Base-by-base conservation (phyloP, 2,113 vertebrate species). In the Corythaeola cristata region DNA sequence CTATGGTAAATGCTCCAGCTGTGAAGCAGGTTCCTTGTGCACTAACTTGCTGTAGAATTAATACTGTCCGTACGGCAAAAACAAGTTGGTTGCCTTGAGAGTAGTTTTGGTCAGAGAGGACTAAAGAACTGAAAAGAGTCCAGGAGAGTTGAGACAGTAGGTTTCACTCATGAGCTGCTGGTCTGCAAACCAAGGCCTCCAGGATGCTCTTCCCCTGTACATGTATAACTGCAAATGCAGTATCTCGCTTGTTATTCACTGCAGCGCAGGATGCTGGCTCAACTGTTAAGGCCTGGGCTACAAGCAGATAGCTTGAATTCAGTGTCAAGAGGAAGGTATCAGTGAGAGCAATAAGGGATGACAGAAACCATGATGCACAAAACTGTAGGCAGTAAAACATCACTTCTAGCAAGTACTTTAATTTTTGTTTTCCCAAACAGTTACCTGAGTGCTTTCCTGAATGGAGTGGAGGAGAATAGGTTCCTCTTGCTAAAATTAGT, bases 1-100 rank as follows among this genome's bases (percentile, higher is more conserved):
- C n/a, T 81, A 2, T 23, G 15, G 45, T 37, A 39, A 60, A 27
- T 28, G 15, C 10, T 88, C 6, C 26, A 71, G 27, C 22, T 79
- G 28, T 33, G 55, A 37, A 68, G 41, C 23, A 30, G 35, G 27
- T 67, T 26, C 37, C 26, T 55, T 45, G 20, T 45, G 45, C 19
- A 9, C 16, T 30, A 7, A 55, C 62, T 69, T 53, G 8, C 53
- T 37, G 22, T 20, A 49, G 26, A 33, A n/a, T 66, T 66, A 59
- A 49, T 55, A 28, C 23, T 1, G 0, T 15, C 62, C 1, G 2
- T 30, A 66, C 1, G 5, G 63, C 22, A 77, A 53, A 19, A 72
- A 52, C 13, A 37, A 21, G 19, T 27, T 58, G 7, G 18, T 82
- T 89, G 33, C n/a, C 59, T 73, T 78, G 59, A 50, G 73, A 60